phyloP scores from a whole-genome alignment of 2,888 invertebrate genomes.

The Pilophorus perplexus region DNA sequence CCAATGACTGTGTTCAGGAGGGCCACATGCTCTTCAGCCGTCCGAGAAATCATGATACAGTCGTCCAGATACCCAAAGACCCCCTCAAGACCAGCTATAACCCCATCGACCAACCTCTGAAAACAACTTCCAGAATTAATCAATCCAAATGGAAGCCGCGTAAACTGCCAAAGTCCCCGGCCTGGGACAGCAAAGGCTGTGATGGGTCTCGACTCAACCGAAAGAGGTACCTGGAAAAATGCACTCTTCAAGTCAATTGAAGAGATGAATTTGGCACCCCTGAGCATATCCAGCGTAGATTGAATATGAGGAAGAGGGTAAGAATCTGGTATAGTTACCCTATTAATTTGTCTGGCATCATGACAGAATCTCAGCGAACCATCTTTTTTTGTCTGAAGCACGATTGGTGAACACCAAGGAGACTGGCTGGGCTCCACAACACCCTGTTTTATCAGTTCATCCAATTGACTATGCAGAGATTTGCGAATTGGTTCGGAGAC shows the following conservation, averaged over 20 bases:
- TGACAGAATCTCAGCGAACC: conserved; percentile 49
- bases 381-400: conserved; percentile 49
- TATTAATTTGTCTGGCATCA: conserved; percentile 49
- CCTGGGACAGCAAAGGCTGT: too few relatives aligned
- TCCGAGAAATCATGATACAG: background rate
- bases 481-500: conserved; percentile 41
- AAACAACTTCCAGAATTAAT: conserved; percentile 41
- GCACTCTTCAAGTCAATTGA: conserved; percentile 18
- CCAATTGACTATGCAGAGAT: conserved; percentile 49
- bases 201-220: background rate
- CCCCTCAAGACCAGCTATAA: conserved; percentile 38
- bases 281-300: background rate
- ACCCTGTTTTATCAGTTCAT: too few relatives aligned
- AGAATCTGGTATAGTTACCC: conserved; percentile 50
- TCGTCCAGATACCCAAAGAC: conserved; percentile 29
- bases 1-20: conserved; percentile 15
- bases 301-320: conserved; percentile 51
- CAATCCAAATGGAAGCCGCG: conserved; percentile 47
- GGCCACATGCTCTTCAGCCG: background rate
- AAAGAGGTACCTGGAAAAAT: conserved; percentile 2
- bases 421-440: conserved; percentile 49
- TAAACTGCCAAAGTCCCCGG: conserved; percentile 38
- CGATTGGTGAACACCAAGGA: conserved; percentile 45
- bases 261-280: background rate
- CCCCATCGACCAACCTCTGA: conserved; percentile 45